Base-by-base conservation (phyloP, 2,113 vertebrate species). In the Lathamus discolor region DNA sequence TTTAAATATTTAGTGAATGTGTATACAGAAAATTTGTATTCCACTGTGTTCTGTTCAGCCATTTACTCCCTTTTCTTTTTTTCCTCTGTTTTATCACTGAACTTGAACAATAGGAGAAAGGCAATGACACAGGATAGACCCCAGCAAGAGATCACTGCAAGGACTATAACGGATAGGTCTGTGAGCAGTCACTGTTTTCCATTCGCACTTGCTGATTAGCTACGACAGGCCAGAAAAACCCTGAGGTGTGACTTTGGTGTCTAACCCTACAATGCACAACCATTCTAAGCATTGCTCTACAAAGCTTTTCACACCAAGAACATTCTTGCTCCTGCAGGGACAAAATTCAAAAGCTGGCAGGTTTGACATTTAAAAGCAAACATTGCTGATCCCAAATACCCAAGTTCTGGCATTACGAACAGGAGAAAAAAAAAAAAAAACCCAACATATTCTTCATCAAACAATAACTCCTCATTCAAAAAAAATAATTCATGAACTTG, bases 401-500 rank as follows among this genome's bases (percentile, higher is more conserved):
- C 66, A n/a, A 77, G 83, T 79, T 87, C 61, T 76, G 93, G 66
- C 83, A 88, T 95, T 93, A 23, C 2, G 22, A 67, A 12, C 18
- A 43, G 35, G 81, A 44, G 88, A 72, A 78, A 78, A 33, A 76
- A 67, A 90, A 23, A 13, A 39, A 39, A 39, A 39, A 39, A n/a
- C n/a, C n/a, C 11, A 37, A 37, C 19, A 63, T 35, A 64, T 59
- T 86, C 86, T 78, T 51, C 78, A 78, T 76, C 72, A 69, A 87
- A 72, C 70, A 62, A 16, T 14, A 62, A 74, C 17, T 55, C 31
- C 48, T 54, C 29, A 6, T 55, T 51, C 72, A 39, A 51, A 73
- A 86, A 70, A 46, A 90, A 83, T 76, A 96, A 96, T 33, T 86
- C 73, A 73, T 10, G 28, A 64, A 61, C 51, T 70, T 91, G 64